Evolutionary conservation across 2,797 vertebrate species (phyloP).

Genomic region (Acanthurus tractus): DNA sequence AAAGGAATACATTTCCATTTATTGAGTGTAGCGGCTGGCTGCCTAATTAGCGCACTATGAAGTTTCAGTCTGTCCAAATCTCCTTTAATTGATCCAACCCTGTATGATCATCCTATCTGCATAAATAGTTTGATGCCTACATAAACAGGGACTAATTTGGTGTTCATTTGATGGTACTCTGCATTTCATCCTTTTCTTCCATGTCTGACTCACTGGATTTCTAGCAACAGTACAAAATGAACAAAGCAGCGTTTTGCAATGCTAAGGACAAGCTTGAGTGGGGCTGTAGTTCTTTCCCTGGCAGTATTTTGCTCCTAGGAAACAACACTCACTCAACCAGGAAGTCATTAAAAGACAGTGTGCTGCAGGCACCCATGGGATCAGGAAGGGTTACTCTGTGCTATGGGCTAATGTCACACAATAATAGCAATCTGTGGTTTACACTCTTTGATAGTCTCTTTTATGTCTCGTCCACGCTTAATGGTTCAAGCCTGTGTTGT

Average conservation of each 20-base stretch:
- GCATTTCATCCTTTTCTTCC: constrained; percentile 32
- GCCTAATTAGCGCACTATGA: constrained; percentile 75
- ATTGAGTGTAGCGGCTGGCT: constrained; percentile 63
- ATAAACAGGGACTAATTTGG: constrained; percentile 53
- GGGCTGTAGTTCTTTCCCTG: constrained; percentile 10
- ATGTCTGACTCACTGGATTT: constrained; percentile 11
- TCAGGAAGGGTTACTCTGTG: constrained; percentile 72
- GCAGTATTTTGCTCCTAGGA: constrained; percentile 44
- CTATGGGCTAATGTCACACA: constrained; percentile 75
- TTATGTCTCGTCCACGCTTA: constrained; percentile 70
- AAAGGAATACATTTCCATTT: constrained; percentile 73
- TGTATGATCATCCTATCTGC: constrained; percentile 55
- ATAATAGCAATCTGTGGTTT: constrained; percentile 78
- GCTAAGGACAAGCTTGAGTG: constrained; percentile 16
- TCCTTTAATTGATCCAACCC: constrained; percentile 71
- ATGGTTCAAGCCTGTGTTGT: constrained; percentile 59
- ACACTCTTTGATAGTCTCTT: constrained; percentile 74
- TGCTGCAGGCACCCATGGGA: constrained; percentile 63
- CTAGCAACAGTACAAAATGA: constrained; percentile 1
- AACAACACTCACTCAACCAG: constrained; percentile 64
- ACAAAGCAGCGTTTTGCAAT: constrained; percentile 6
- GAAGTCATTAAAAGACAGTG: constrained; percentile 72
- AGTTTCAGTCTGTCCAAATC: constrained; percentile 70
- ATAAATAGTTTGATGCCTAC: constrained; percentile 62
- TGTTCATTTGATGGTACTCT: constrained; percentile 45